phyloP scores from a whole-genome alignment of 1,140 invertebrate species.

The Daktulosphaira vitifoliae region DNA sequence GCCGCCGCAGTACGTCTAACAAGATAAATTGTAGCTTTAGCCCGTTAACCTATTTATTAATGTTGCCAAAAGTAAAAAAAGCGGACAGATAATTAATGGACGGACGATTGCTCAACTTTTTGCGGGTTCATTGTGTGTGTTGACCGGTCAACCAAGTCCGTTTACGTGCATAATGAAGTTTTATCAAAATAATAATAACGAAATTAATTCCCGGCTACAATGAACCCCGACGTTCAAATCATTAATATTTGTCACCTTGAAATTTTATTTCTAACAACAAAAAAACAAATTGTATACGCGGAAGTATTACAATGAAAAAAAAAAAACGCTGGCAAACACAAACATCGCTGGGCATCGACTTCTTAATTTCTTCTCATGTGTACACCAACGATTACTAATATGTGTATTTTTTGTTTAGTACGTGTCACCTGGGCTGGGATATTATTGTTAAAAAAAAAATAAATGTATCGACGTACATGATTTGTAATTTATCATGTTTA shows the following conservation, averaged over 20 bases:
- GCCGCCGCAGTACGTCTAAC: too few species aligned
- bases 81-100: too few species aligned
- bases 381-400: not conserved
- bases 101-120: not conserved
- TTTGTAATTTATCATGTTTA: too few species aligned
- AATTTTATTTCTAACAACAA: not conserved
- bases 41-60: too few species aligned
- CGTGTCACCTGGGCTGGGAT: constrained; percentile 9
- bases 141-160: too few species aligned
- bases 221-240: constrained; percentile 15
- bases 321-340: not conserved
- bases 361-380: not conserved
- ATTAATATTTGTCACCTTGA: constrained; percentile 25
- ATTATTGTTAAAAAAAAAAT: too few species aligned
- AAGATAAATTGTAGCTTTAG: too few species aligned
- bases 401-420: not conserved
- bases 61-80: too few species aligned
- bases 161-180: too few species aligned
- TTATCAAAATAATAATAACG: not conserved
- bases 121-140: not conserved
- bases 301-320: constrained; percentile 15
- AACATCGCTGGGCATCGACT: constrained; percentile 23
- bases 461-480: too few species aligned
- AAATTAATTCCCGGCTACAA: not conserved
- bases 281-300: not conserved